Evolutionary conservation across 2,113 vertebrate species (phyloP), one percentile per base, ranked within the genome.

Genomic region (Anguilla rostrata): DNA sequence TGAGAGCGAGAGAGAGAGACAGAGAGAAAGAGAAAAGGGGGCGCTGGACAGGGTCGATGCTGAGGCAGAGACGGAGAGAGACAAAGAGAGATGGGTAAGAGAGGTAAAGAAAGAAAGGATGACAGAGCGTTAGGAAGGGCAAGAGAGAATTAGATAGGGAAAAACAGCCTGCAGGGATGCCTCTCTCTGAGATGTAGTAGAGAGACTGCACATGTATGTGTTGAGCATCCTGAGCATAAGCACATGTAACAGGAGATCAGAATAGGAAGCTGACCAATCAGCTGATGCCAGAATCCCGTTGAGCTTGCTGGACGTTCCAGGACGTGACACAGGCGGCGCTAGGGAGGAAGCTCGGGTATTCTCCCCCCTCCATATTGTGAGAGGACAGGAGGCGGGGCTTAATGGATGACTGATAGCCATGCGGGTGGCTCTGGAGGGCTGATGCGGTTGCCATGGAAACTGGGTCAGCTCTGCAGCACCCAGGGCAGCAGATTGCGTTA

Each of bases 391-490:
- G 71, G 87, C 87, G 92, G 86, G 89, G 89, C 88, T 86, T 84
- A 86, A 71, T 81, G 60, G 84, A 75, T 88, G 83, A 83, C 84
- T 87, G 91, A 85, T 86, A 82, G 57, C 88, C 88, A 88, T 84
- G 5, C 16, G 87, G 84, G 88, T 86, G 79, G 53, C 81, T 84
- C 86, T 86, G 84, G 83, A 85, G 90, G 83, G 83, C 86, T 57
- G 83, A 83, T 87, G 39, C 39, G 83, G 90, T 95, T 91, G 66
- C 92, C 89, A 95, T 95, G 93, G 94, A 91, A 94, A 96, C 94
- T 92, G 87, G 89, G 91, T 93, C 92, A 92, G 91, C 90, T 90
- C 92, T 85, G 89, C 22, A 0, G 91, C 91, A 93, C 89, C 90
- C 90, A 87, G 89, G 87, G 89, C 90, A 90, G 87, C 88, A 85